Percentiles rank a stretch among this genome's conserved stretches.
Conservation (phyloP, 2,113 vertebrate species). For the Scophthalmus maximus region DNA sequence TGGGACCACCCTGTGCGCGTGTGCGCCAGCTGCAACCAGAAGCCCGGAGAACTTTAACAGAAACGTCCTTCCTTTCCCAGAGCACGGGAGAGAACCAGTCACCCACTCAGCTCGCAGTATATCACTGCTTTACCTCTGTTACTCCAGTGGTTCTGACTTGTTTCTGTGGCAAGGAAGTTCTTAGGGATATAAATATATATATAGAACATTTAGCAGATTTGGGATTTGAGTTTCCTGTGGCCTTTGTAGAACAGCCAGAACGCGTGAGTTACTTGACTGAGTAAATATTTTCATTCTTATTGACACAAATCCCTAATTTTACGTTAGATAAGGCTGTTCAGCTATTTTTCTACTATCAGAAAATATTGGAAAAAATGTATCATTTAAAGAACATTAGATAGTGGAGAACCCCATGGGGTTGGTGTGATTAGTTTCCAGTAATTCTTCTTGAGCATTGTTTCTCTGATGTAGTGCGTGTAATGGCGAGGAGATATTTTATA, state of each 20-base stretch:
- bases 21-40: slow-evolving; percentile 95
- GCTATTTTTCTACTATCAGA: slow-evolving; percentile 79
- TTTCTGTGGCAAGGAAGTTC: slow-evolving; percentile 66
- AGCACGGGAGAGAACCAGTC: slow-evolving; percentile 56
- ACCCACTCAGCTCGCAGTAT: slow-evolving; percentile 62
- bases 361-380: slow-evolving; percentile 62
- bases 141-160: slow-evolving; percentile 62
- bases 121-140: slow-evolving; percentile 67
- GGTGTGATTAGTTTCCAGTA: slow-evolving; percentile 59
- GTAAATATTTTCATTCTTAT: slow-evolving; percentile 64
- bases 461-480: slow-evolving; percentile 61
- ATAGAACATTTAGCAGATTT: slow-evolving; percentile 59
- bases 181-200: slow-evolving; percentile 34
- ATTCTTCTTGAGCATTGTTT: slow-evolving; percentile 60
- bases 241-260: slow-evolving; percentile 76
- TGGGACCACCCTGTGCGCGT: slow-evolving; percentile 99
- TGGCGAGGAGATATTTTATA: slow-evolving; percentile 58
- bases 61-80: slow-evolving; percentile 61
- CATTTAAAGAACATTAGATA: slow-evolving; percentile 65
- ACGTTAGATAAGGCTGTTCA: slow-evolving; percentile 60
- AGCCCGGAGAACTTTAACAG: slow-evolving; percentile 95
- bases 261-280: slow-evolving; percentile 66
- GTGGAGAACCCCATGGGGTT: slow-evolving; percentile 56
- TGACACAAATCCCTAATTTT: slow-evolving; percentile 63
- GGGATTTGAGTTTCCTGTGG: slow-evolving; percentile 71